A percentile compares a stretch with the other conserved stretches of the same genome.
phyloP scores from a whole-genome alignment of 1,140 invertebrate genomes.

The Goniozus legneri region DNA sequence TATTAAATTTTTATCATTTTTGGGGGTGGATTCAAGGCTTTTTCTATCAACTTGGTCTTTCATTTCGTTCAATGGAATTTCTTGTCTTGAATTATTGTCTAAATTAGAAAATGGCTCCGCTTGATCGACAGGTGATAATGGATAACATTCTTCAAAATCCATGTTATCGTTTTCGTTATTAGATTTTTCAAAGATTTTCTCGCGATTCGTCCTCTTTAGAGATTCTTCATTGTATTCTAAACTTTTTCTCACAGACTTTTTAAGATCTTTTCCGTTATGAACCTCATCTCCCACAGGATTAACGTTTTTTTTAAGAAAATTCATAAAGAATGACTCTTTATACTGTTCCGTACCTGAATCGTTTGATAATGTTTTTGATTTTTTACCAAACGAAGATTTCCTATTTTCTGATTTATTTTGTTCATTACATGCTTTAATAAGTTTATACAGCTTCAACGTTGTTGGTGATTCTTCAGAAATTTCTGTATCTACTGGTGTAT shows the following conservation, averaged over 20 bases:
- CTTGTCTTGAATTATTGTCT: not conserved
- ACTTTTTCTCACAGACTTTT: constrained; percentile 7
- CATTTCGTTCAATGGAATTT: not conserved
- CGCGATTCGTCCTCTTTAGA: not conserved
- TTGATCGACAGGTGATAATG: no score
- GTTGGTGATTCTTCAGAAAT: constrained; percentile 12
- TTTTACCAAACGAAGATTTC: constrained; percentile 1
- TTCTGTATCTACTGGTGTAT: no score
- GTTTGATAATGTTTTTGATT: constrained; percentile 27
- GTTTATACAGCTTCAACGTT: constrained; percentile 13
- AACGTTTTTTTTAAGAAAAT: constrained; percentile 40
- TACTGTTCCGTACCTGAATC: no score
- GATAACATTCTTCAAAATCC: not conserved
- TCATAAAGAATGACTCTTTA: constrained; percentile 43
- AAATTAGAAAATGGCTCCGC: not conserved
- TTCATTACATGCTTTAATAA: constrained; percentile 18
- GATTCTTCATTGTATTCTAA: no score
- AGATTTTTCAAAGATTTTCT: no score
- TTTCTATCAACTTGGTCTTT: no score
- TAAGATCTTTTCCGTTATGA: constrained; percentile 4
- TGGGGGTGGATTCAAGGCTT: not conserved
- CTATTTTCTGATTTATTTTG: constrained; percentile 6
- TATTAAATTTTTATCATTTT: constrained; percentile 14
- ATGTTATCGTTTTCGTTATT: constrained; percentile 1
- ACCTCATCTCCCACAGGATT: constrained; percentile 25